These are phyloP conservation scores for Phenacoccus solenopsis DNA, from an alignment of 1,140 invertebrate genomes.

Conservation along the genomic window DNA sequence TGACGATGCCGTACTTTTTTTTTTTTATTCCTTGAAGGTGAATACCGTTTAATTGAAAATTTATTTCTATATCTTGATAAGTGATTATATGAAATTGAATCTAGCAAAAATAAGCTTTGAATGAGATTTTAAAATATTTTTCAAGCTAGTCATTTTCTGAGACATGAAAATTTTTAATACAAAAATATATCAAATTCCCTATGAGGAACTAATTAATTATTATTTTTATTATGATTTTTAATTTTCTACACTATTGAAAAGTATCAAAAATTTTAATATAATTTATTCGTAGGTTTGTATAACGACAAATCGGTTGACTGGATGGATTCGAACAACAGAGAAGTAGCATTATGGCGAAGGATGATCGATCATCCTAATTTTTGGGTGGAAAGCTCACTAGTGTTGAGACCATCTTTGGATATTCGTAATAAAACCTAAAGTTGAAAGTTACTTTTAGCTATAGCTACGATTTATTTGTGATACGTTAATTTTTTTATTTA, in stretches of 20 bases:
- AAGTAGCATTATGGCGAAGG: conserved; percentile 79
- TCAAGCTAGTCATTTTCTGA: too few relatives aligned
- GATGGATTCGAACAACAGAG: conserved; percentile 88
- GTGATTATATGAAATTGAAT: too few relatives aligned
- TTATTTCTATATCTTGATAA: too few relatives aligned
- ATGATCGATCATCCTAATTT: conserved; percentile 89
- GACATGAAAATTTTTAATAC: too few relatives aligned
- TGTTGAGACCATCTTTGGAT: conserved; percentile 64
- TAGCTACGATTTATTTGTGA: background rate
- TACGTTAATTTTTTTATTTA: conserved; percentile 7
- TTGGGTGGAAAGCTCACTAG: conserved; percentile 86
- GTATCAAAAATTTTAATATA: too few relatives aligned
- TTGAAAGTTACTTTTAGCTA: background rate
- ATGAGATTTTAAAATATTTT: too few relatives aligned
- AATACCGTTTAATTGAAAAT: background rate
- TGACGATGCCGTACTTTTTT: too few relatives aligned
- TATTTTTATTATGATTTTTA: background rate
- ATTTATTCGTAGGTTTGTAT: conserved; percentile 71
- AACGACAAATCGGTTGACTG: conserved; percentile 76
- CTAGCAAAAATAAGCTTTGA: too few relatives aligned
- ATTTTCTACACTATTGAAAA: too few relatives aligned
- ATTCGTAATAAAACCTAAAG: conserved; percentile 20
- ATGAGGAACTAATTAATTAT: background rate
- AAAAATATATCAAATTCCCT: too few relatives aligned
- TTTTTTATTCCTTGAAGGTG: conserved; percentile 29